These are phyloP conservation scores for Cyprinodon diabolis DNA, from an alignment of 2,797 vertebrate genomes.

Conservation along the genomic window DNA sequence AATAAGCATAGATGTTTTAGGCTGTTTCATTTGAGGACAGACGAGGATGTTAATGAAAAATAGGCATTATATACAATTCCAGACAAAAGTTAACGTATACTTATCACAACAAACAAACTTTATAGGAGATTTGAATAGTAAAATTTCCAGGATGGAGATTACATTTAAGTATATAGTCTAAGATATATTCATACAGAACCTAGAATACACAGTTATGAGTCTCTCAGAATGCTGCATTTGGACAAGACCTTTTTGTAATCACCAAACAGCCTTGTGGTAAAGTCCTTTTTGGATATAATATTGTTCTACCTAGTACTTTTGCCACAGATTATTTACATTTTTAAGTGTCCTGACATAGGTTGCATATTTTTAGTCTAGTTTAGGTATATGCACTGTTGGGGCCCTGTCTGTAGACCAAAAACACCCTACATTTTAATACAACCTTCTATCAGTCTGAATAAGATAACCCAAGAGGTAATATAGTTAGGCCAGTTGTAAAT, in stretches of 20 bases:
- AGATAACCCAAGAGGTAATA: too few relatives aligned
- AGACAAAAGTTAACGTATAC: not conserved
- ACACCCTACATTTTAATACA: too few relatives aligned
- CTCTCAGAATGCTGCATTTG: not conserved
- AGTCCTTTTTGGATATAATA: not conserved
- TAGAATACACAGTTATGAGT: not conserved
- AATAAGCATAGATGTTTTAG: constrained; percentile 11
- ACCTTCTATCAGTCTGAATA: too few relatives aligned
- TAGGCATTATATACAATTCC: not conserved
- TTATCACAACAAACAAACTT: not conserved
- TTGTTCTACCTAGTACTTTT: not conserved
- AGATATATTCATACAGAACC: not conserved
- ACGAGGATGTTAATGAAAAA: not conserved
- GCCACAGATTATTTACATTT: not conserved
- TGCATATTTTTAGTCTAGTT: not conserved
- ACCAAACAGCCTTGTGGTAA: not conserved
- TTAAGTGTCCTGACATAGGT: not conserved
- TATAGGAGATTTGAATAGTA: not conserved
- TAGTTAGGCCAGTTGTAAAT: too few relatives aligned
- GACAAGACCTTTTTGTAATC: not conserved
- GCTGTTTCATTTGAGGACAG: constrained; percentile 21
- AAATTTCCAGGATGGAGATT: not conserved
- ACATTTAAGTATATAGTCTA: not conserved
- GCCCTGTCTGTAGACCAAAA: too few relatives aligned
- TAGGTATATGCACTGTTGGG: not conserved